These are phyloP conservation scores for Oreonectes daqikongensis DNA, from an alignment of 2,797 vertebrate species.

Conservation along the genomic window DNA sequence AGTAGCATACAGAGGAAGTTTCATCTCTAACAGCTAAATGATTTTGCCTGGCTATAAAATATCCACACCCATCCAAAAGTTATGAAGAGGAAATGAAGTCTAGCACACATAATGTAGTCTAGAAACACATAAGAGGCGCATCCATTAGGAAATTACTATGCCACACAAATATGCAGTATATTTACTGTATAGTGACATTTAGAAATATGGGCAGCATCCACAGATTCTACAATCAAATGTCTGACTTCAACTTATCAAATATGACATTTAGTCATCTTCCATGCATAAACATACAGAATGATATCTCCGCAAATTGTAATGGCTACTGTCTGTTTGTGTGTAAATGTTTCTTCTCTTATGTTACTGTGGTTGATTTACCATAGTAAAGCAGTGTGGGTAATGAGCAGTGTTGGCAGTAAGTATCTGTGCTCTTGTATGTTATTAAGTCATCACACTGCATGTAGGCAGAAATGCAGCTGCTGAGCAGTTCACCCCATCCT, in stretches of 20 bases:
- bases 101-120: neutral
- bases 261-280: neutral
- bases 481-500: neutral
- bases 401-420: neutral
- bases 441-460: neutral
- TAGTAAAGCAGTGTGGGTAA: neutral
- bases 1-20: neutral
- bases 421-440: neutral
- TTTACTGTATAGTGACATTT: neutral
- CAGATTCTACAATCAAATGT: neutral
- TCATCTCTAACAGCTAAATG: neutral
- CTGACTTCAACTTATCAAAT: neutral
- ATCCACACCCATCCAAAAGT: neutral
- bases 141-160: neutral
- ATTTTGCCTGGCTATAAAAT: conserved; percentile 9
- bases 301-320: no score
- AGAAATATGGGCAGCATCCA: neutral
- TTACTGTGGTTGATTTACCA: neutral
- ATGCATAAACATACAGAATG: no score
- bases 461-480: neutral
- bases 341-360: neutral
- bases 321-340: no score
- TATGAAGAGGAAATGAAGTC: conserved; percentile 11
- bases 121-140: neutral
- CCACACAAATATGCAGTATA: neutral